A percentile compares a stretch with the other conserved stretches of the same genome.
Conservation (phyloP, 2,797 vertebrate species). For the Cygnus olor region DNA sequence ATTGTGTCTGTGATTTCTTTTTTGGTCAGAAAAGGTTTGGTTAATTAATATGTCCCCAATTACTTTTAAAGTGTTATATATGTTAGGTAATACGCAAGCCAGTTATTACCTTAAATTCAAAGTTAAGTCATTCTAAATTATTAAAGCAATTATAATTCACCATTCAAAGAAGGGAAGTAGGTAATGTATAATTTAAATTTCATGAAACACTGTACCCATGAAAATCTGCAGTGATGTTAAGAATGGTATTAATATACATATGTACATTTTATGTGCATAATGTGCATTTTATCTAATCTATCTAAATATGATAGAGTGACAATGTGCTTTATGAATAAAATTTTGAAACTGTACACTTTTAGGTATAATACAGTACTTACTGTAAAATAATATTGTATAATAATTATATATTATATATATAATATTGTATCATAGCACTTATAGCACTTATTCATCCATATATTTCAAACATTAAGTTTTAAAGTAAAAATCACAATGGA, state of each 20-base stretch:
- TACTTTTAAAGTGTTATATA: conserved; percentile 40
- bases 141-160: conserved; percentile 62
- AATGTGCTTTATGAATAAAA: background rate
- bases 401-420: background rate
- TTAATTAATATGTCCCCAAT: conserved; percentile 48
- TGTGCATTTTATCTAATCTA: background rate
- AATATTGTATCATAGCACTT: background rate
- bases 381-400: background rate
- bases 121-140: conserved; percentile 54
- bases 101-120: conserved; percentile 51
- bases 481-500: background rate
- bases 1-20: background rate
- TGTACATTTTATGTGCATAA: background rate
- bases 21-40: background rate
- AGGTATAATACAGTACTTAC: background rate
- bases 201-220: conserved; percentile 23
- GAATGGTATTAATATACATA: background rate
- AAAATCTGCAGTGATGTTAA: conserved; percentile 3
- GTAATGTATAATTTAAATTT: conserved; percentile 46
- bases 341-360: background rate
- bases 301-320: background rate
- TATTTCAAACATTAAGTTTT: background rate
- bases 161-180: conserved; percentile 29
- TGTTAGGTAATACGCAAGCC: conserved; percentile 35
- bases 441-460: background rate